Evolutionary conservation across 2,888 invertebrate species (phyloP), one percentile per base, ranked within the genome.

Genomic region (Drosophila kanekoi): DNA sequence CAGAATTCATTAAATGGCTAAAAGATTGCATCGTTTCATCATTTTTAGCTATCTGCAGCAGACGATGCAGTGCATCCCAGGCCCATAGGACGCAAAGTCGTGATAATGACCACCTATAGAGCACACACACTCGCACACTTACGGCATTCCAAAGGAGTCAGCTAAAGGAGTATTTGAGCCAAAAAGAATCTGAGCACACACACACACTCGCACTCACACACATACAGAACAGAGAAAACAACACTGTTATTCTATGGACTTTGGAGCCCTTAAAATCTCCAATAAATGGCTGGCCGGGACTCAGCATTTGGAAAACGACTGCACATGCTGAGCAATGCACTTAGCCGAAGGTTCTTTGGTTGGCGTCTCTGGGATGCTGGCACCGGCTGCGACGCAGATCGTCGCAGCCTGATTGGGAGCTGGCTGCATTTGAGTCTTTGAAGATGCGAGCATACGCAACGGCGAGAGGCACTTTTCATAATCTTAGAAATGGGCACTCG

Each of bases 71-170:
- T 57, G 52, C 51, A 61, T 33, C 33, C 47, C 40, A 65, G 59
- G 45, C 59, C 63, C 63, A 87, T 72, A 67, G 75, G 72, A 81
- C 69, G 54, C 62, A 11, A 59, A 77, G 72, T 77, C 73, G 87
- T 84, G 87, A 87, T 89, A 88, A 88, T 88, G 87, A 89, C 89
- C 87, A 88, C 87, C 89, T 89, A 84, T 86, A 88, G 87, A 77
- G 87, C 68, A 76, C 83, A 78, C 76, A 78, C 72, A 75, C 81
- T 81, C 67, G 77, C 80, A 88, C 70, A 73, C 81, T 84, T 67
- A 76, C 78, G 77, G 76, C 71, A 80, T 75, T 62, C 69, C 84
- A 71, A 61, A 67, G 56, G 61, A 71, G 54, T 72, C 63, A 60
- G 52, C 47, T 20, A 45, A 74, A 57, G 77, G 66, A 62, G 58